Percentiles rank a stretch among this genome's conserved stretches.
These are phyloP conservation scores for Parnassius apollo DNA, from an alignment of 2,888 invertebrate genomes.

Conservation along the genomic window DNA sequence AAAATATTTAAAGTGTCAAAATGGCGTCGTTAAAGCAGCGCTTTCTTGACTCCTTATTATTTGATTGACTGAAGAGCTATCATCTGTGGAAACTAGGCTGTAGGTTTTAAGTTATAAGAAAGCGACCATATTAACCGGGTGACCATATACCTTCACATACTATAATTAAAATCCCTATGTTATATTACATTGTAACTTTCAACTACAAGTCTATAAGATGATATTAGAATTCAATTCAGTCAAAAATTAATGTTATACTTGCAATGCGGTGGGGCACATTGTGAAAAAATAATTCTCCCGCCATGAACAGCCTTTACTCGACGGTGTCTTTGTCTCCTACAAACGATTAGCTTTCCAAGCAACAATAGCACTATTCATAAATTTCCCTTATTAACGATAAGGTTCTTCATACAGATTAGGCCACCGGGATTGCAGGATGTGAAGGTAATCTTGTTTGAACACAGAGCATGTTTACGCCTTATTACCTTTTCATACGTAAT, in stretches of 20 bases:
- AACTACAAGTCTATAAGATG: neutral
- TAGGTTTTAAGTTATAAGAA: too few species aligned
- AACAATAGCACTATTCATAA: slow-evolving; percentile 64
- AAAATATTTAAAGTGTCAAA: too few species aligned
- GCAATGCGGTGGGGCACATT: neutral
- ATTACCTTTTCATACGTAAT: slow-evolving; percentile 45
- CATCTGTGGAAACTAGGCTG: too few species aligned
- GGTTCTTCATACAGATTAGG: slow-evolving; percentile 54
- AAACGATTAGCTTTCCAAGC: slow-evolving; percentile 44
- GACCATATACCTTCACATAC: too few species aligned
- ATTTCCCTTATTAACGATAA: slow-evolving; percentile 69
- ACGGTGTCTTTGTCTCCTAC: slow-evolving; percentile 55
- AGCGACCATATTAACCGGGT: too few species aligned
- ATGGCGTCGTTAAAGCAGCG: too few species aligned
- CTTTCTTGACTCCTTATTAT: too few species aligned
- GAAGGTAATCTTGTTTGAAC: slow-evolving; percentile 70
- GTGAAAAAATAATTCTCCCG: slow-evolving; percentile 16
- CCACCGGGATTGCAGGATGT: slow-evolving; percentile 78
- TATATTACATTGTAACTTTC: too few species aligned
- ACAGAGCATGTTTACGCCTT: slow-evolving; percentile 52
- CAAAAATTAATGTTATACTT: too few species aligned
- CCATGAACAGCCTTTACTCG: slow-evolving; percentile 27
- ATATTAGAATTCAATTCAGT: neutral
- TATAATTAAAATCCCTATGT: neutral
- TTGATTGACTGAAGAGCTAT: too few species aligned